Base-by-base conservation (phyloP, 2,888 invertebrate species). In the Galerucella calmariensis region DNA sequence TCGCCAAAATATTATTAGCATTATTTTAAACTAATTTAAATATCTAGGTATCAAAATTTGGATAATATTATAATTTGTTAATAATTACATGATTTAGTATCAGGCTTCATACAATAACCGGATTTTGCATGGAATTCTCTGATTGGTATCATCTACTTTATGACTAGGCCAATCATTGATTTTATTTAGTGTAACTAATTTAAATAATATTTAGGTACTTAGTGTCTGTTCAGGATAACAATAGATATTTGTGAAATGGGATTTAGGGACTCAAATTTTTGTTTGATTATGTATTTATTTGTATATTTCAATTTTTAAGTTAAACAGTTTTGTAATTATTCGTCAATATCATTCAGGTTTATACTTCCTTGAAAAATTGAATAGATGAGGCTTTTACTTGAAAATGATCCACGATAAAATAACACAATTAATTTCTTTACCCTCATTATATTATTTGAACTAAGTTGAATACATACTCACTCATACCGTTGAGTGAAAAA, bases 121-220 rank as follows among this genome's bases (percentile, higher is more conserved):
- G 51, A 51, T 51, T 56, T 56, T 20, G 20, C 20, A 10, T 56
- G 11, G 56, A 20, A 56, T 56, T 20, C 16, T 1, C 56, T 51
- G n/a, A 51, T 51, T 8, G n/a, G 51, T 51, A n/a, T 51, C 51
- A 51, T 51, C n/a, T 51, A 51, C 51, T 51, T 51, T 51, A 51
- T n/a, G n/a, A n/a, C n/a, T 51, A 51, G 51, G 51, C 51, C n/a
- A 51, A 51, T 51, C 51, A 51, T n/a, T 51, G 51, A 51, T n/a
- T 9, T 8, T 41, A 41, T 41, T 41, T 41, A n/a, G n/a, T 51
- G n/a, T 6, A 8, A n/a, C 14, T 14, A 51, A 41, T 41, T n/a
- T 51, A n/a, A 51, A 51, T 51, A 51, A 8, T 51, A n/a, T 51
- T 16, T 6, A 51, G 11, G 11, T 41, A 35, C 20, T 4, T 27